Percentiles rank a stretch among this genome's conserved stretches.
phyloP scores from a whole-genome alignment of 2,888 invertebrate genomes.

The Proisotoma minuta region DNA sequence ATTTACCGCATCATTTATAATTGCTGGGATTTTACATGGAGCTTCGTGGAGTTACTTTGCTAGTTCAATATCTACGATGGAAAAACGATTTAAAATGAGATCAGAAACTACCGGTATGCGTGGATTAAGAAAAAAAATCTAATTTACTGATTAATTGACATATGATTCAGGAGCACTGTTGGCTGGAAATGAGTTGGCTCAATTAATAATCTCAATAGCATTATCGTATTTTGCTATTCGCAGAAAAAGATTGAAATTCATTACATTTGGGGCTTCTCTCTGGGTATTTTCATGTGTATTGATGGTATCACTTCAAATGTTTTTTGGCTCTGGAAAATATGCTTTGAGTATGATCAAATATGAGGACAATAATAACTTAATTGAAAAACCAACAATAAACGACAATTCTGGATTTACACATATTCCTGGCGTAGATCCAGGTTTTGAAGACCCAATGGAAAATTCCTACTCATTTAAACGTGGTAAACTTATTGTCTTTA shows the following conservation, averaged over 20 bases:
- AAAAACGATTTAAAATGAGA: constrained; percentile 49
- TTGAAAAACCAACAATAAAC: neutral
- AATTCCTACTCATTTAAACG: neutral
- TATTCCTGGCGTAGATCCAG: neutral
- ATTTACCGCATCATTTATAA: constrained; percentile 60
- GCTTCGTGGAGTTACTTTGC: constrained; percentile 47
- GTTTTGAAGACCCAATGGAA: neutral
- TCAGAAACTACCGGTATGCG: constrained; percentile 47
- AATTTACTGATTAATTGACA: neutral
- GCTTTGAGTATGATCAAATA: constrained; percentile 59
- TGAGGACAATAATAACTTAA: constrained; percentile 54
- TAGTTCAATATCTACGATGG: constrained; percentile 48
- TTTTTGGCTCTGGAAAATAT: constrained; percentile 66
- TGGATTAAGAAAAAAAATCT: neutral
- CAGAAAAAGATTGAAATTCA: constrained; percentile 68
- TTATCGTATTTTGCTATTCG: constrained; percentile 66
- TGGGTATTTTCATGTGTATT: constrained; percentile 63
- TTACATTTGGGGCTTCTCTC: constrained; percentile 52
- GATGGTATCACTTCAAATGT: constrained; percentile 63
- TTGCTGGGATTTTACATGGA: constrained; percentile 49
- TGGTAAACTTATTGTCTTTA: neutral
- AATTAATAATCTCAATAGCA: constrained; percentile 62
- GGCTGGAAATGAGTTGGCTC: constrained; percentile 69
- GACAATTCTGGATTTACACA: too few relatives aligned
- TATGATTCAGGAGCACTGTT: constrained; percentile 60